Base-by-base conservation (phyloP, 2,113 vertebrate genomes). In the Okapia johnstoni region DNA sequence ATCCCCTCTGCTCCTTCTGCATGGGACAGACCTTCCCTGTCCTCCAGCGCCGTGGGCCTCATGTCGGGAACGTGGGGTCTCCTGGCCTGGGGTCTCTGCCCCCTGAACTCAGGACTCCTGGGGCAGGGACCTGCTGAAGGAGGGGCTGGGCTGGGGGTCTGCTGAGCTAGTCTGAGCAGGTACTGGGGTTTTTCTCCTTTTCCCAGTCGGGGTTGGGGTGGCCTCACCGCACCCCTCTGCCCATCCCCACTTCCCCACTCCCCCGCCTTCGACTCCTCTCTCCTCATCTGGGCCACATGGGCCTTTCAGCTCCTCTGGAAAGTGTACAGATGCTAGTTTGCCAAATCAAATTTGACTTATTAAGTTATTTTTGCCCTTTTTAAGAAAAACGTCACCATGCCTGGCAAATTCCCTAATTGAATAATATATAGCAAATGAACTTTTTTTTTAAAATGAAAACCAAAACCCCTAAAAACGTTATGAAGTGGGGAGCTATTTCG, bases 371-470 rank as follows among this genome's bases (percentile, higher is more conserved):
- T 60, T 98, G 98, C 94, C 97, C 95, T 70, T 85, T 97, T 43
- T 15, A 55, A 79, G 81, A 95, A 94, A 88, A 25, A 5, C 88
- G 36, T 92, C 98, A 97, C 91, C 81, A 66, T 16, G 97, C 84
- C 97, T 97, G 96, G 97, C 88, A 96, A 93, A 73, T 86, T 97
- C 98, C 96, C 91, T 98, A 98, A 99, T 97, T 85, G 17, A 98
- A 99, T 98, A 93, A 98, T 21, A 93, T 48, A 63, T 90, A 97
- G 94, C 76, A 95, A 97, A 98, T 97, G 97, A 98, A 61, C 86
- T 96, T 96, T 86, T 55, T 60, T 76, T 3, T 6, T 0, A 4
- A 36, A 36, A 73, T 73, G 40, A 96, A 94, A 96, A 46, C 83
- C 36, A 55, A 76, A 58, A 43, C 54, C 40, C 85, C 26, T 36